These are phyloP conservation scores for Australoheros scitulus DNA, from an alignment of 2,113 vertebrate genomes.

Conservation along the genomic window DNA sequence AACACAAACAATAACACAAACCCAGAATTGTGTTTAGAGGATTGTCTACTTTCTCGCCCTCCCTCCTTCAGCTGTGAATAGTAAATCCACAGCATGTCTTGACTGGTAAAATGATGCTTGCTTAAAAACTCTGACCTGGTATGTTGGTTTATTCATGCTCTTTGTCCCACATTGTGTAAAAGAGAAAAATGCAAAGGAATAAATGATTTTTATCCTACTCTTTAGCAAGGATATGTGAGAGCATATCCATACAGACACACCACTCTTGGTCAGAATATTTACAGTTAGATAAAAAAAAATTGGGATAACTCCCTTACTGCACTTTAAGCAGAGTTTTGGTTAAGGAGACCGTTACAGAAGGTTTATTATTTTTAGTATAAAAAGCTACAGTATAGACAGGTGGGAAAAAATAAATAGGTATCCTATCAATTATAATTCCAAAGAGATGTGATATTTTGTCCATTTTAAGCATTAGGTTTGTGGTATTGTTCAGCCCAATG, in stretches of 20 bases:
- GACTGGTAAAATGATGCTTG: background rate
- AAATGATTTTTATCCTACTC: background rate
- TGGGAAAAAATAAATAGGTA: background rate
- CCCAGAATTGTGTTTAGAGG: background rate
- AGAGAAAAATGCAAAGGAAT: background rate
- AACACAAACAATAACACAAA: background rate
- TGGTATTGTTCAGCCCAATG: background rate
- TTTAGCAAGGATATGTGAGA: background rate
- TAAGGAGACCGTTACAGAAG: background rate
- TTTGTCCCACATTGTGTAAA: background rate
- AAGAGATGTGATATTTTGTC: background rate
- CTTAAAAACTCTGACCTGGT: background rate
- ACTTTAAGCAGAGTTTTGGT: background rate
- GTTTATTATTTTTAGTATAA: background rate
- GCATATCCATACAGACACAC: background rate
- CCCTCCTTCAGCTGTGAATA: background rate
- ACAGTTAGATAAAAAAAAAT: background rate
- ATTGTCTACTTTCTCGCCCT: background rate
- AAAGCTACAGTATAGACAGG: background rate
- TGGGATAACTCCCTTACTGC: background rate
- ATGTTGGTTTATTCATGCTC: slow-evolving; percentile 2
- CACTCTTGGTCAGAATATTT: background rate
- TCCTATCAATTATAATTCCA: background rate
- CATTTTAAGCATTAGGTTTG: background rate
- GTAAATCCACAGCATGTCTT: slow-evolving; percentile 3